Evolutionary conservation across 2,113 vertebrate genomes (phyloP).

Genomic region (Columbina picui): DNA sequence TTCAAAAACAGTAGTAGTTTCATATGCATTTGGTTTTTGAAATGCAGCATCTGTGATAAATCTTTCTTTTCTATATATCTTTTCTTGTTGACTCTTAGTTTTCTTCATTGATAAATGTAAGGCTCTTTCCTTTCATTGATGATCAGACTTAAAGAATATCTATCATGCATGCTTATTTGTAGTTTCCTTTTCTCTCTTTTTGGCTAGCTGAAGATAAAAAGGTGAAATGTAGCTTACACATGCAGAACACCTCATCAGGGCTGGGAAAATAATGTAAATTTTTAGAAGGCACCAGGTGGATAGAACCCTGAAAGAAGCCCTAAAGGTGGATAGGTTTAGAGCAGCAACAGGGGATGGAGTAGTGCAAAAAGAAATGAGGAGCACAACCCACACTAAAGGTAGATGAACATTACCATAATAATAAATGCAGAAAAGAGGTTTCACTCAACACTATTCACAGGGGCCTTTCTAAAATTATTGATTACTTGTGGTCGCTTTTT

Average conservation of each 20-base stretch:
- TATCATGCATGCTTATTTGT: neutral
- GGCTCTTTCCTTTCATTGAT: neutral
- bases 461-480: neutral
- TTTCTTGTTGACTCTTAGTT: neutral
- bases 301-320: neutral
- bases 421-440: neutral
- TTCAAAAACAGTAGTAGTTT: neutral
- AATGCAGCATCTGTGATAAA: neutral
- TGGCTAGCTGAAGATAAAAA: neutral
- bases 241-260: neutral
- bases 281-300: neutral
- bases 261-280: neutral
- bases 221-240: neutral
- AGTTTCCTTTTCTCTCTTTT: neutral
- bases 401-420: neutral
- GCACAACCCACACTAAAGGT: neutral
- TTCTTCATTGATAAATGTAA: neutral
- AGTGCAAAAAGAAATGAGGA: neutral
- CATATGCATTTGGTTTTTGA: neutral
- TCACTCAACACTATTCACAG: neutral
- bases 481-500: rapidly evolving
- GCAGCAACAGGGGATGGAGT: neutral
- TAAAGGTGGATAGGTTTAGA: neutral
- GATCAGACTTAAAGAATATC: neutral
- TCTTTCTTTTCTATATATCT: neutral